Conservation (phyloP, 2,797 vertebrate genomes). For the Bufotes viridis region DNA sequence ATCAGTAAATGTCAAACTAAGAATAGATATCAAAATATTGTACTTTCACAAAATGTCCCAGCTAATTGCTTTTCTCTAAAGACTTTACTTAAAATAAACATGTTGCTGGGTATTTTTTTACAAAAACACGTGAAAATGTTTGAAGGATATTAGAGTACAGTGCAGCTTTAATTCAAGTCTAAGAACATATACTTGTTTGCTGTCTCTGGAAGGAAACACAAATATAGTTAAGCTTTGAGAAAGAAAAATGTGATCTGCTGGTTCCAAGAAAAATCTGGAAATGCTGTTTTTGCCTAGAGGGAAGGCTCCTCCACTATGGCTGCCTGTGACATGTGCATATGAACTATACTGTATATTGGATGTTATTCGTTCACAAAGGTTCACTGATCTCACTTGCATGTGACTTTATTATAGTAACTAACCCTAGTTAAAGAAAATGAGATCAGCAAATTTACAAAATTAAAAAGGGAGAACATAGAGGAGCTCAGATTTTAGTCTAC, state of each 20-base stretch:
- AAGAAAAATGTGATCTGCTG: background rate
- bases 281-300: too few relatives aligned
- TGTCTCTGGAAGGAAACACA: background rate
- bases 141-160: background rate
- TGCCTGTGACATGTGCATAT: background rate
- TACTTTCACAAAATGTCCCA: background rate
- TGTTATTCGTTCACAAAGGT: background rate
- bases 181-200: background rate
- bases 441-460: background rate
- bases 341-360: too few relatives aligned
- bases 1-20: background rate
- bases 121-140: background rate
- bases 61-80: background rate
- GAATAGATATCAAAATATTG: background rate
- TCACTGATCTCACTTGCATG: background rate
- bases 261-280: background rate
- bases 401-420: background rate
- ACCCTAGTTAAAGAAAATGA: background rate
- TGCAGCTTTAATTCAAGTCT: background rate
- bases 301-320: background rate
- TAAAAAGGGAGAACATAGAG: background rate
- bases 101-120: background rate
- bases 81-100: background rate
- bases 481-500: background rate
- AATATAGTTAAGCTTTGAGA: background rate